Evolutionary conservation across 2,888 invertebrate genomes (phyloP).

Genomic region (Drosophila putrida): DNA sequence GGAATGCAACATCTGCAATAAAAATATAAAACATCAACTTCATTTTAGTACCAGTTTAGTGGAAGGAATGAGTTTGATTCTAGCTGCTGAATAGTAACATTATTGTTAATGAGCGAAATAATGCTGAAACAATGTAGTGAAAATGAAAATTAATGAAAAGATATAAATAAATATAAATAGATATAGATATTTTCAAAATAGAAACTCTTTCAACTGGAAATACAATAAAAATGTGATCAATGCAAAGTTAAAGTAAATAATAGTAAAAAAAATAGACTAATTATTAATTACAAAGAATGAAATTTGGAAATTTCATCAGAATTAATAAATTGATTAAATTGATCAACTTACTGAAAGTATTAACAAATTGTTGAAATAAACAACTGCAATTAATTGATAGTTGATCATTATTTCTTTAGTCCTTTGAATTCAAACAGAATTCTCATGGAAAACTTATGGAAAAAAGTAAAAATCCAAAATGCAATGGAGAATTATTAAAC

Average conservation of each 20-base stretch:
- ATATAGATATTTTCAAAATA: no score
- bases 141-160: background rate
- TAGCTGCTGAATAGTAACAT: background rate
- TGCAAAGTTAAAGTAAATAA: background rate
- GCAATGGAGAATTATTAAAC: no score
- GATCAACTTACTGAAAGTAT: background rate
- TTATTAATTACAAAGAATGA: background rate
- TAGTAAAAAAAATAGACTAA: background rate
- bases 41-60: background rate
- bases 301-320: background rate
- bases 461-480: no score
- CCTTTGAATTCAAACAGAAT: background rate
- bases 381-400: slow-evolving; percentile 31
- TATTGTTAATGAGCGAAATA: background rate
- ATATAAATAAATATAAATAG: no score
- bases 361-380: slow-evolving; percentile 15
- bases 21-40: slow-evolving; percentile 1
- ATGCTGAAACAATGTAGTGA: background rate
- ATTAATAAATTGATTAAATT: background rate
- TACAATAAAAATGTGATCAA: no score
- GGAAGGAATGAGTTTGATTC: background rate
- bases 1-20: slow-evolving; percentile 4
- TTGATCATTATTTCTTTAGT: slow-evolving; percentile 30
- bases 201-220: background rate
- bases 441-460: no score